phyloP scores from a whole-genome alignment of 2,797 vertebrate species.

The Halcyon badia region DNA sequence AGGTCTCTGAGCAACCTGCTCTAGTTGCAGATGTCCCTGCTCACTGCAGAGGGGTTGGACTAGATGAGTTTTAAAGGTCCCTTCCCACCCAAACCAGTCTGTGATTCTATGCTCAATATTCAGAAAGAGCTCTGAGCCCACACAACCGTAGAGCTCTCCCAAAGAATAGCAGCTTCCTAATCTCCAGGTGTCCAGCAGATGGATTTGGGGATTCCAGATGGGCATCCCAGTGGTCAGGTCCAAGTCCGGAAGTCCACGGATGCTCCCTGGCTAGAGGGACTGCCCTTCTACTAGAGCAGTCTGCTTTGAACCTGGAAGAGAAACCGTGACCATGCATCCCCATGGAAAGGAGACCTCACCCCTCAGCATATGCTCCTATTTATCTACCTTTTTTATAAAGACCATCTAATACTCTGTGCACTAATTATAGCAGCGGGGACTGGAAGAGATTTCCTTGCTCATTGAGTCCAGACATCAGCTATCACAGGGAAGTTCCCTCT shows the following conservation, averaged over 20 bases:
- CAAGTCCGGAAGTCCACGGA: neutral
- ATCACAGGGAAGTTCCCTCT: neutral
- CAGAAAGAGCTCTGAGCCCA: neutral
- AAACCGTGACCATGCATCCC: neutral
- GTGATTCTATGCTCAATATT: neutral
- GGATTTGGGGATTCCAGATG: neutral
- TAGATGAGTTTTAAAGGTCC: neutral
- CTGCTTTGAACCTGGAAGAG: neutral
- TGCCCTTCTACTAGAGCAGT: neutral
- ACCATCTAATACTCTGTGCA: neutral
- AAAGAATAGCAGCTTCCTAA: neutral
- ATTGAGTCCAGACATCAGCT: neutral
- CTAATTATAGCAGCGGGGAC: neutral
- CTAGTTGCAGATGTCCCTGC: neutral
- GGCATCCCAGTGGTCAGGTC: neutral
- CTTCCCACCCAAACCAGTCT: neutral
- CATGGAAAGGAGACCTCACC: neutral
- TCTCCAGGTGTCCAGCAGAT: neutral
- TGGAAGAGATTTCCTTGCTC: conserved; percentile 1
- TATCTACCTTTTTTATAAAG: neutral
- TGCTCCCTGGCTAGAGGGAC: neutral
- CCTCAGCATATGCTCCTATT: neutral
- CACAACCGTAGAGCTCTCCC: neutral
- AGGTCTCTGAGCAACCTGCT: neutral
- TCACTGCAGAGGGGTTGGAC: neutral